Evolutionary conservation across 1,140 invertebrate species (phyloP).

Genomic region (Globodera ellingtonae): DNA sequence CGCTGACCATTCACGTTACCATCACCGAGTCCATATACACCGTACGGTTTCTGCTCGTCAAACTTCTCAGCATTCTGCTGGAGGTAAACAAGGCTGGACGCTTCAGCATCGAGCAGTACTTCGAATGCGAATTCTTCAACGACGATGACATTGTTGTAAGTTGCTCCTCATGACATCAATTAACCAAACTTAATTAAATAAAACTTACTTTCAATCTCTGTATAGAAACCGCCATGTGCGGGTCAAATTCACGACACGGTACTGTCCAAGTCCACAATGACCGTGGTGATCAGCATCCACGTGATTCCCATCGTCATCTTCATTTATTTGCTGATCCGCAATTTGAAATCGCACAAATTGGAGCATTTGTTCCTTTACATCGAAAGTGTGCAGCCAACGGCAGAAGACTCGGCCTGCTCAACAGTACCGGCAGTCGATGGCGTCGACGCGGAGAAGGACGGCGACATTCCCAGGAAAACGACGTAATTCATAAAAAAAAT

Average conservation of each 20-base stretch:
- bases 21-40: conserved; percentile 55
- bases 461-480: conserved; percentile 13
- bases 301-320: conserved; percentile 53
- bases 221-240: conserved; percentile 54
- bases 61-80: conserved; percentile 43
- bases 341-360: conserved; percentile 47
- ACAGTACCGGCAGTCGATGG: background rate
- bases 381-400: conserved; percentile 45
- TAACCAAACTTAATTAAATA: conserved; percentile 24
- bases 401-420: conserved; percentile 3
- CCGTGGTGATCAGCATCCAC: conserved; percentile 49
- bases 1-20: conserved; percentile 53
- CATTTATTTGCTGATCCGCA: conserved; percentile 50
- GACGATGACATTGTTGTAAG: conserved; percentile 55
- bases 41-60: conserved; percentile 55
- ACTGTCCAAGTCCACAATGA: conserved; percentile 51
- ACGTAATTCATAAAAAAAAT: background rate
- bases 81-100: conserved; percentile 50
- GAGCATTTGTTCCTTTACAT: conserved; percentile 59
- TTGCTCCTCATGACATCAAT: background rate
- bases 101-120: conserved; percentile 54
- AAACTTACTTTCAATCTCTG: conserved; percentile 8
- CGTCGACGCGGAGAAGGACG: background rate
- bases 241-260: conserved; percentile 59
- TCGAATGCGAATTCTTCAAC: conserved; percentile 60